Percentiles rank a stretch among this genome's conserved stretches.
Conservation (phyloP, 1,140 invertebrate species). For the Bombyx mandarina region DNA sequence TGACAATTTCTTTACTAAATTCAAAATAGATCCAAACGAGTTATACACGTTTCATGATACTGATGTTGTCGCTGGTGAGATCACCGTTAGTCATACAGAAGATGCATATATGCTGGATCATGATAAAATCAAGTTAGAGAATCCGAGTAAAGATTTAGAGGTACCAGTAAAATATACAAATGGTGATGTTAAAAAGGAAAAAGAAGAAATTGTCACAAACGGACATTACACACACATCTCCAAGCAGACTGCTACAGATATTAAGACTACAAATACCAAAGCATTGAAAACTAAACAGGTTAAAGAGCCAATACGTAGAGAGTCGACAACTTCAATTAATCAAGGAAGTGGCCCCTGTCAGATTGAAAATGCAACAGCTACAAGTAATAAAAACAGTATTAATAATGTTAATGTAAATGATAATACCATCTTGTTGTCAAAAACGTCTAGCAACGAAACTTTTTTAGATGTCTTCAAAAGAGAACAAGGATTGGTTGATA, state of each 20-base stretch:
- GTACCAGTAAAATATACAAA: constrained; percentile 36
- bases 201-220: constrained; percentile 35
- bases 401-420: constrained; percentile 42
- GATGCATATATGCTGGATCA: constrained; percentile 49
- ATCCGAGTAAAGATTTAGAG: constrained; percentile 46
- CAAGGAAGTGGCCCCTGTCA: constrained; percentile 32
- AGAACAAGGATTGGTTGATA: constrained; percentile 50
- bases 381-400: constrained; percentile 47
- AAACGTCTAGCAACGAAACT: constrained; percentile 34
- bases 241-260: constrained; percentile 27
- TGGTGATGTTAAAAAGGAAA: constrained; percentile 43
- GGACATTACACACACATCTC: constrained; percentile 37
- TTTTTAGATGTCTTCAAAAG: constrained; percentile 65
- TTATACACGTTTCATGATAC: constrained; percentile 64
- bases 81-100: constrained; percentile 60
- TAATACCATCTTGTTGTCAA: constrained; percentile 4
- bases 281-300: constrained; percentile 34
- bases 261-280: constrained; percentile 45
- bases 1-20: constrained; percentile 63
- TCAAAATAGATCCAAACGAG: constrained; percentile 65
- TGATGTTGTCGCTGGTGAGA: constrained; percentile 62
- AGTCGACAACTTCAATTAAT: constrained; percentile 24
- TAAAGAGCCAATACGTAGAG: constrained; percentile 24
- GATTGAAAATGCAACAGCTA: constrained; percentile 23
- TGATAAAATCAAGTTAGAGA: constrained; percentile 47